A percentile compares a stretch with the other conserved stretches of the same genome.
phyloP scores from a whole-genome alignment of 2,113 vertebrate genomes.

The Lanius collurio region DNA sequence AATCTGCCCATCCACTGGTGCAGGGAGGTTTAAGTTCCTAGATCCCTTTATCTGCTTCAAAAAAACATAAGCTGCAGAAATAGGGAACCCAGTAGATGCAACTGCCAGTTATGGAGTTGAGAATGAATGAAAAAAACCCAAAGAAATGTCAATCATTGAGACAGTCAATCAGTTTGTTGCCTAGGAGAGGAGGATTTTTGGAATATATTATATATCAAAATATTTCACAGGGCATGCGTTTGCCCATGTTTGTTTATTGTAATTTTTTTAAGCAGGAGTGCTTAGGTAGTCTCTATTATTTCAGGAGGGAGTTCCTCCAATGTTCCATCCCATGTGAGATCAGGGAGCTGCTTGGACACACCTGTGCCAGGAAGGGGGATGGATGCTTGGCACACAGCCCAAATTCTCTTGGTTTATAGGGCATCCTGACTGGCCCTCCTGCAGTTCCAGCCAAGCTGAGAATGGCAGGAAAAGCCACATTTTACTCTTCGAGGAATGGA shows the following conservation, averaged over 20 bases:
- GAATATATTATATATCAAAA: not conserved
- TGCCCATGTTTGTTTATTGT: not conserved
- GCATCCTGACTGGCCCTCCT: not conserved
- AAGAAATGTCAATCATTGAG: not conserved
- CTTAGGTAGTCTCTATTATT: not conserved
- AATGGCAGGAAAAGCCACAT: not conserved
- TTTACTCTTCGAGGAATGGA: not conserved
- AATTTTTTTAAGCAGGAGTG: not conserved
- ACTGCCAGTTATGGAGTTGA: not conserved
- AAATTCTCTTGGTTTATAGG: not conserved
- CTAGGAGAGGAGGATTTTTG: conserved; percentile 5
- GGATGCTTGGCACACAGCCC: accelerated
- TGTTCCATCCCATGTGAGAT: not conserved
- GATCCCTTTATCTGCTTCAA: not conserved
- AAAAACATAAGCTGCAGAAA: not conserved
- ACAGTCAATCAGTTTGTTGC: not conserved
- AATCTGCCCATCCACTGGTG: not conserved
- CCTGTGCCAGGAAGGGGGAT: too few relatives aligned
- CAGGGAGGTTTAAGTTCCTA: not conserved
- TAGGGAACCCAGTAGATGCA: not conserved
- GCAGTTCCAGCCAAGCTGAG: not conserved
- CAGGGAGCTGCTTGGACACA: accelerated
- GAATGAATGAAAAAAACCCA: not conserved
- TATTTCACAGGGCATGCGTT: not conserved
- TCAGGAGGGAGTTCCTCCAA: not conserved